Conservation (phyloP, 2,797 vertebrate genomes). For the Scomberomorus guttatus region DNA sequence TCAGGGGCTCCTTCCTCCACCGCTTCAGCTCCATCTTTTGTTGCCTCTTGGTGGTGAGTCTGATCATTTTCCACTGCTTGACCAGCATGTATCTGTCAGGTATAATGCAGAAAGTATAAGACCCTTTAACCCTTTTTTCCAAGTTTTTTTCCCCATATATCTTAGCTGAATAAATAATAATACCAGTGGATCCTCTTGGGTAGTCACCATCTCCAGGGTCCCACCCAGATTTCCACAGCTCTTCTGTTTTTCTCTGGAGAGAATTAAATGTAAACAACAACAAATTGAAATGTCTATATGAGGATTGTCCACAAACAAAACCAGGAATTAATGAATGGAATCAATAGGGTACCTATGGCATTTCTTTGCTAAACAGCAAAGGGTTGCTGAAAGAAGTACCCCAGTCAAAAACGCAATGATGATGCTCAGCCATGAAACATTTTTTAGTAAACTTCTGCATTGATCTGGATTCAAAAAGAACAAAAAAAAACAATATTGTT, state of each 20-base stretch:
- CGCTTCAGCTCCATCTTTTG: conserved; percentile 3
- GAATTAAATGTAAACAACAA: background rate
- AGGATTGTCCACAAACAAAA: background rate
- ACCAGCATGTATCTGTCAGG: conserved; percentile 35
- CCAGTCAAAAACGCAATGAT: conserved; percentile 69
- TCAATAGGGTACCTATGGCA: conserved; percentile 39
- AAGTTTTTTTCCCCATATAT: no score
- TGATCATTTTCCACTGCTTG: conserved; percentile 15
- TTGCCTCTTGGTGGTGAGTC: background rate
- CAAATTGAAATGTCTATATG: no score
- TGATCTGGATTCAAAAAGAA: background rate
- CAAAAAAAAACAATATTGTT: background rate
- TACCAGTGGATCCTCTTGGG: conserved; percentile 13
- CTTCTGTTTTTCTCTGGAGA: conserved; percentile 39
- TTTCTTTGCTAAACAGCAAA: conserved; percentile 50
- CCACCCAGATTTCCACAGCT: background rate
- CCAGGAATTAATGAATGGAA: background rate
- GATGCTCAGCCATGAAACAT: background rate
- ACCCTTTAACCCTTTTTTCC: no score
- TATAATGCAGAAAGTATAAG: background rate
- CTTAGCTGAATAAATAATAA: background rate
- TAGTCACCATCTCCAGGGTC: conserved; percentile 38
- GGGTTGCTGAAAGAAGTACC: conserved; percentile 33
- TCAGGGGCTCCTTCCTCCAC: background rate
- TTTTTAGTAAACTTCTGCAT: background rate